Conservation (phyloP, 2,797 vertebrate species). For the Macrochelys suwanniensis region DNA sequence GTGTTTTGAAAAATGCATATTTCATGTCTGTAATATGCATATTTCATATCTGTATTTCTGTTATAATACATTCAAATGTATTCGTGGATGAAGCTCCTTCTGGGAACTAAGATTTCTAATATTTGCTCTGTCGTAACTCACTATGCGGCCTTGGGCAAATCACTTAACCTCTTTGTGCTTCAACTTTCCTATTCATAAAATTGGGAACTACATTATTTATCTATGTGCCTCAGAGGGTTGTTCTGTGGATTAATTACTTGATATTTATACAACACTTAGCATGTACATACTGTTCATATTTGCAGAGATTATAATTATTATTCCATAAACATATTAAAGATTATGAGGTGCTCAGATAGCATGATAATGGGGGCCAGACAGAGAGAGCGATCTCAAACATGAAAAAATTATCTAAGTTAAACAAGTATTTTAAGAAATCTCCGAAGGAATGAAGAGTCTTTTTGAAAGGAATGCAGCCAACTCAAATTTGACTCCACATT, state of each 20-base stretch:
- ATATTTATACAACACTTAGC: background rate
- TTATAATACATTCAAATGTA: background rate
- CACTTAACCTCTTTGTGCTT: background rate
- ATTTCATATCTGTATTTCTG: background rate
- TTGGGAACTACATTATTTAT: background rate
- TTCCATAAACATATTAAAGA: background rate
- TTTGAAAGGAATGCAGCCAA: background rate
- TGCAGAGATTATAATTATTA: background rate
- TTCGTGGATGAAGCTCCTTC: background rate
- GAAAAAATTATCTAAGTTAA: background rate
- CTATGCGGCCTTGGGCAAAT: background rate
- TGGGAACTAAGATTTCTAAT: background rate
- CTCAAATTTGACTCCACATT: background rate
- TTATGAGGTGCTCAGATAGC: background rate
- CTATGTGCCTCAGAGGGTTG: background rate
- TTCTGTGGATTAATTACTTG: background rate
- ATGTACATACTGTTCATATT: rapidly evolving
- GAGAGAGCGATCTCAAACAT: background rate
- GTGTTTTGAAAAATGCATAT: background rate
- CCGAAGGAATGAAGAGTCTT: background rate
- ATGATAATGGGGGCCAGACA: background rate
- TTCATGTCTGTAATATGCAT: background rate
- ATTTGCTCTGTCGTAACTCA: rapidly evolving
- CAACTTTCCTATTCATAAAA: background rate
- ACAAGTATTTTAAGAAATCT: background rate